phyloP scores from a whole-genome alignment of 2,113 vertebrate species.

The Coregonus clupeaformis region DNA sequence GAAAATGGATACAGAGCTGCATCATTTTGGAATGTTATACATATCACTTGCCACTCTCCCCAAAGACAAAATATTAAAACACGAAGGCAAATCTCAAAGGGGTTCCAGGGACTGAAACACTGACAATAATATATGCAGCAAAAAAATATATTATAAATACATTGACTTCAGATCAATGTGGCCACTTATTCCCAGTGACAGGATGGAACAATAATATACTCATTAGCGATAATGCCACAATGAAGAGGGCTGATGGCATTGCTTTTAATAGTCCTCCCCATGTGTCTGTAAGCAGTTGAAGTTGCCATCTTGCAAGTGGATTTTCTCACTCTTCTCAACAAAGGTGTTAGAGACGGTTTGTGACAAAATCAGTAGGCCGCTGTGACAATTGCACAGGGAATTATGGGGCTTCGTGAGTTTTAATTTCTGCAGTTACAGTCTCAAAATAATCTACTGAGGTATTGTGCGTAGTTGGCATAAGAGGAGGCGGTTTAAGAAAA shows the following conservation, averaged over 20 bases:
- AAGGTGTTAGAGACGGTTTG: slow-evolving; percentile 19
- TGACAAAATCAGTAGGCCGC: slow-evolving; percentile 26
- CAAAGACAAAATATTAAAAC: slow-evolving; percentile 55
- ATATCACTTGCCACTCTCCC: slow-evolving; percentile 7
- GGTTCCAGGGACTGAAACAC: slow-evolving; percentile 10
- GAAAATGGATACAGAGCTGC: neutral
- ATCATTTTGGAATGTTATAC: slow-evolving; percentile 2
- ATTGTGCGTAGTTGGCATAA: neutral
- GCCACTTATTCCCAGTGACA: slow-evolving; percentile 59
- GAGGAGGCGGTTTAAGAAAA: too few relatives aligned
- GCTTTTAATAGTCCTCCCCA: slow-evolving; percentile 37
- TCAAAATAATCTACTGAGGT: neutral
- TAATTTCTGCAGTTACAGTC: neutral
- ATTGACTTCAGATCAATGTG: slow-evolving; percentile 64
- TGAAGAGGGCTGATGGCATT: slow-evolving; percentile 43
- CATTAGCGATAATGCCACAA: slow-evolving; percentile 58
- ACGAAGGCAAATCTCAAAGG: slow-evolving; percentile 50
- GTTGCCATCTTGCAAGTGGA: slow-evolving; percentile 16
- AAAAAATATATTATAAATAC: slow-evolving; percentile 33
- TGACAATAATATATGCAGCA: slow-evolving; percentile 35
- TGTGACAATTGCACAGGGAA: slow-evolving; percentile 31
- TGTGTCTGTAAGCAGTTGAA: slow-evolving; percentile 31
- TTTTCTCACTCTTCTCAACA: slow-evolving; percentile 33
- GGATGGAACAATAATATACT: slow-evolving; percentile 61
- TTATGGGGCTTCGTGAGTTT: slow-evolving; percentile 14